phyloP scores from a whole-genome alignment of 2,113 vertebrate genomes.

The Odocoileus hemionus region DNA sequence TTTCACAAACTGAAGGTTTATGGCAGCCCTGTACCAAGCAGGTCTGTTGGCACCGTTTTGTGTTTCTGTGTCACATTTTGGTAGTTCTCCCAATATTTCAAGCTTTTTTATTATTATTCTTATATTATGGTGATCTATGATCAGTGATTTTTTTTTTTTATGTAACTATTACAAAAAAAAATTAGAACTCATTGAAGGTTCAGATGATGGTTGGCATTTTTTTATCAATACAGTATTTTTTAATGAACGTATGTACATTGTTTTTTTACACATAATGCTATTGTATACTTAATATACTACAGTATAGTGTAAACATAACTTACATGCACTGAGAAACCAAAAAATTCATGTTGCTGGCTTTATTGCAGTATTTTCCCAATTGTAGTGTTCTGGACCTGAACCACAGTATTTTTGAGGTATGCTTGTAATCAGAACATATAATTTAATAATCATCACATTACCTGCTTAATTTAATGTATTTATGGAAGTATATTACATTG shows the following conservation, averaged over 20 bases:
- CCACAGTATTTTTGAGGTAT: background rate
- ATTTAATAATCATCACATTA: background rate
- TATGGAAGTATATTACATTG: slow-evolving; percentile 13
- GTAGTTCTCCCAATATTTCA: background rate
- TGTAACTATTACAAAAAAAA: background rate
- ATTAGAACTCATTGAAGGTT: background rate
- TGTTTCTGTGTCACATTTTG: background rate
- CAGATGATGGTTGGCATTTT: background rate
- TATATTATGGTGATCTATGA: background rate
- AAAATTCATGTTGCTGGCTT: background rate
- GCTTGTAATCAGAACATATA: background rate
- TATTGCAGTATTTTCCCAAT: background rate
- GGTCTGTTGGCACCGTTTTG: background rate
- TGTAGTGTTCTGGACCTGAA: background rate
- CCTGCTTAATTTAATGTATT: background rate
- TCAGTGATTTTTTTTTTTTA: background rate
- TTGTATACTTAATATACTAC: background rate
- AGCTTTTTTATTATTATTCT: background rate
- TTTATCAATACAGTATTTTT: background rate
- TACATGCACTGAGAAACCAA: background rate
- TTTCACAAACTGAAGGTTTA: background rate
- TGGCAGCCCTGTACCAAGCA: background rate
- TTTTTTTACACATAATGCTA: background rate
- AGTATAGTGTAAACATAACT: background rate
- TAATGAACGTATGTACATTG: background rate